Evolutionary conservation across 53 echinoderm and acorn worm genomes (phyloP).

Genomic region (Antedon mediterranea): DNA sequence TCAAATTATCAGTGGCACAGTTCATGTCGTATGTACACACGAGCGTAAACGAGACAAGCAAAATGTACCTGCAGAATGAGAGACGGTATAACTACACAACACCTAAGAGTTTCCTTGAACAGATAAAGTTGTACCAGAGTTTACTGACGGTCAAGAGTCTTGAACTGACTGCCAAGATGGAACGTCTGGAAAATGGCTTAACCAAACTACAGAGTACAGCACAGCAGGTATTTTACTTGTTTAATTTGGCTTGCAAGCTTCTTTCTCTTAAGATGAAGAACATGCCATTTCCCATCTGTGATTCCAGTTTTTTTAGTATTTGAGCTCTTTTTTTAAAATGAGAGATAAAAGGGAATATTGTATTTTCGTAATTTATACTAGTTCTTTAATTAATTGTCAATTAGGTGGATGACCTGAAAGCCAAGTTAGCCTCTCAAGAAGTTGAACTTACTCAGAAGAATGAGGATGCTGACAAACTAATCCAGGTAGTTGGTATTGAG

Average conservation of each 20-base stretch:
- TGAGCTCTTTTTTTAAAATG: too few relatives aligned
- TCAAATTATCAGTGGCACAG: conserved; percentile 67
- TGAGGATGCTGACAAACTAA: conserved; percentile 87
- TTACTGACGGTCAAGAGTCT: conserved; percentile 64
- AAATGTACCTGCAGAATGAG: conserved; percentile 74
- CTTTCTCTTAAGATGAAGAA: too few relatives aligned
- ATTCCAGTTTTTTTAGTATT: too few relatives aligned
- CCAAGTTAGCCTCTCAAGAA: conserved; percentile 87
- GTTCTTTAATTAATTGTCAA: background rate
- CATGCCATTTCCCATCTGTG: too few relatives aligned
- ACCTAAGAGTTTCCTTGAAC: conserved; percentile 97
- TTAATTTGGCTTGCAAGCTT: too few relatives aligned
- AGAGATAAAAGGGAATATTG: too few relatives aligned
- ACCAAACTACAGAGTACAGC: conserved; percentile 97
- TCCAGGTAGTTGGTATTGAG: conserved; percentile 84
- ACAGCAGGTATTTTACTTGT: conserved; percentile 53
- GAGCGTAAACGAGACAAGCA: conserved; percentile 87
- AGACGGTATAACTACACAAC: conserved; percentile 98
- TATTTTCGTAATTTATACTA: too few relatives aligned
- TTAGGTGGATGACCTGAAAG: conserved; percentile 87
- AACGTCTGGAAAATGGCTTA: conserved; percentile 91
- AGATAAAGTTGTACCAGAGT: conserved; percentile 90
- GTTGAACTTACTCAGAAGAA: conserved; percentile 71
- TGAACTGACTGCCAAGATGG: conserved; percentile 81
- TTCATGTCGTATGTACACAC: conserved; percentile 94